Evolutionary conservation across 92 coral and sea anemone genomes (phyloP).

Genomic region (Epizoanthus rinbou): DNA sequence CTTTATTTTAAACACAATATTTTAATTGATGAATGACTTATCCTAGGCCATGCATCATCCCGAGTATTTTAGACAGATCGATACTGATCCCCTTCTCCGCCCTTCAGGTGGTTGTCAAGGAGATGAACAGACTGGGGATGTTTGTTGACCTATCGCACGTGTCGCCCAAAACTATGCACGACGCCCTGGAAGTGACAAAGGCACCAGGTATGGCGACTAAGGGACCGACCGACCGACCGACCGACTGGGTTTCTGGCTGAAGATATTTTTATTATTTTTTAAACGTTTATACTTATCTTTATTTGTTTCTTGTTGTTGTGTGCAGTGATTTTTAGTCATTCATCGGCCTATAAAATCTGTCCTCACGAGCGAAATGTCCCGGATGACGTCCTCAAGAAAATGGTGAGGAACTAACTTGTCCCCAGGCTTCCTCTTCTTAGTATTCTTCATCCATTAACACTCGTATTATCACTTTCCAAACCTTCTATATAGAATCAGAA

Average conservation of each 20-base stretch:
- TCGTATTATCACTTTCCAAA: neutral
- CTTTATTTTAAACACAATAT: no score
- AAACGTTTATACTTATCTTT: no score
- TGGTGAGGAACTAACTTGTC: constrained; percentile 16
- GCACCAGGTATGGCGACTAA: constrained; percentile 65
- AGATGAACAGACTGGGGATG: constrained; percentile 89
- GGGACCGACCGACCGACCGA: no score
- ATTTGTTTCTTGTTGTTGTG: neutral
- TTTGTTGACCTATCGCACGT: constrained; percentile 83
- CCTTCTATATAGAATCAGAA: neutral
- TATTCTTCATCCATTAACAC: no score
- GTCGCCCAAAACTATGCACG: constrained; percentile 69
- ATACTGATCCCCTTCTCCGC: no score
- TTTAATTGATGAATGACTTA: no score
- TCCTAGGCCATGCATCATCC: neutral
- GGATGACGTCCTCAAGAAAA: constrained; percentile 58
- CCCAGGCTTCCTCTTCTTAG: no score
- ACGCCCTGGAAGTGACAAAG: constrained; percentile 61
- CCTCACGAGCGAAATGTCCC: constrained; percentile 72
- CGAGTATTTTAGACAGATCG: neutral
- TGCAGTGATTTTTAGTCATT: constrained; percentile 82
- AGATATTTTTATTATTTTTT: neutral
- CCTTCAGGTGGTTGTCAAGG: constrained; percentile 70
- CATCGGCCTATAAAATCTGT: constrained; percentile 69
- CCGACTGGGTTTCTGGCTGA: neutral